Evolutionary conservation across 1,140 invertebrate species (phyloP), one percentile per base, ranked within the genome.

Genomic region (Trichoplusia ni): DNA sequence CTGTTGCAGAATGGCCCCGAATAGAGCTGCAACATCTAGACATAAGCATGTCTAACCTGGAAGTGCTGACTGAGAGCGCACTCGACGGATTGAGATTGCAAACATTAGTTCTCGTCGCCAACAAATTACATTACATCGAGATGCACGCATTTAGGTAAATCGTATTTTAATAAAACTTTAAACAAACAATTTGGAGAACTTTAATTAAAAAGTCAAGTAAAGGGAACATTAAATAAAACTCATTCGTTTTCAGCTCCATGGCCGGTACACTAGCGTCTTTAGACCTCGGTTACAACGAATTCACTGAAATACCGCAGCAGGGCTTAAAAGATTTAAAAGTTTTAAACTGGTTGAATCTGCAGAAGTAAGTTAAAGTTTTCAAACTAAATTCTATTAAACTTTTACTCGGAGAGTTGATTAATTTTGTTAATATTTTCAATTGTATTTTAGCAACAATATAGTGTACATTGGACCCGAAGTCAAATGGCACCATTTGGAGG

Each of bases 271-370:
- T 95, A 23, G 92, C 92, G 33, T 95, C 94, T 27, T 82, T 96
- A 82, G 95, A 96, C 89, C 91, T 95, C 42, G 94, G 94, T 71
- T 94, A 94, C 89, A 95, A 95, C 86, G 92, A 93, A 84, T 91
- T 96, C 67, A 92, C 93, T 74, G 91, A 92, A 73, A 89, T 95
- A 72, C 95, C 95, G 19, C 91, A 93, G 54, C 81, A 91, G 65
- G 92, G 94, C 35, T 90, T 96, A 58, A 92, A 91, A 76, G 91
- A 93, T 56, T 91, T 95, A 31, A 92, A 92, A 81, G 91, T 92
- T 71, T 89, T 95, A 65, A 94, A 95, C 80, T 95, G 94, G 94
- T 91, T 95, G 59, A 95, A 95, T 89, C 89, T 95, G 46, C 93
- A 94, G 86, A 94, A 94, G 94, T 95, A 92, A 91, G 91, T 81